phyloP scores from a whole-genome alignment of 2,113 vertebrate species.

The Sus scrofa region T2T-Sscrofa CM000822.6:56288001-56288500 shows the following conservation, averaged over 20 bases:
- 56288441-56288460: no score
- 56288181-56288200: background rate
- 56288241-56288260: background rate
- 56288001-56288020: background rate
- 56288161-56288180: background rate
- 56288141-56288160: slow-evolving; percentile 12
- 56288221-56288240: background rate
- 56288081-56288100: background rate
- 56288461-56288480: no score
- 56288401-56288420: no score
- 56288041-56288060: background rate
- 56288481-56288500: no score
- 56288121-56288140: background rate
- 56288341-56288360: background rate
- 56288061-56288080: background rate
- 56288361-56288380: slow-evolving; percentile 42
- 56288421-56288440: no score
- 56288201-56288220: background rate
- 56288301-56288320: slow-evolving; percentile 17
- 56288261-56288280: slow-evolving; percentile 5
- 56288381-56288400: background rate
- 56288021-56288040: background rate
- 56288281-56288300: background rate
- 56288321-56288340: background rate
- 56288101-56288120: background rate